These are phyloP conservation scores for Polyodon spathula DNA, from an alignment of 2,113 vertebrate species.

Conservation along the genomic window DNA sequence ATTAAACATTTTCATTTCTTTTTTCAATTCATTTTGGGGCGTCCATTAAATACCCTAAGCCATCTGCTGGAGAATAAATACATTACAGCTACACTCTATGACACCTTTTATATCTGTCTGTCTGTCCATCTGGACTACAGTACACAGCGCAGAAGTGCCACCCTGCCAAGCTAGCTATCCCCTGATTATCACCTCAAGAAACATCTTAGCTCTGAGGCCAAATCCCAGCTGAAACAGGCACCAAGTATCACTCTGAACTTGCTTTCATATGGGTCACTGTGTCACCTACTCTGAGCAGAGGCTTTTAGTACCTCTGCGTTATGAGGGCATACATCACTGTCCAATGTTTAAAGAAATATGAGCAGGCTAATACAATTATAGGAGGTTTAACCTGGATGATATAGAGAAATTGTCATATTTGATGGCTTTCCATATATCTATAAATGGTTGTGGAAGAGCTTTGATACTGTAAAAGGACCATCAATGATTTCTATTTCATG, in stretches of 20 bases:
- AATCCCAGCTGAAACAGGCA: background rate
- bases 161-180: background rate
- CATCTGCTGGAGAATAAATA: no score
- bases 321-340: slow-evolving; percentile 48
- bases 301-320: slow-evolving; percentile 34
- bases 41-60: no score
- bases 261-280: slow-evolving; percentile 46
- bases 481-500: slow-evolving; percentile 53
- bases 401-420: slow-evolving; percentile 40
- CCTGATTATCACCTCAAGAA: background rate
- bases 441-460: slow-evolving; percentile 32
- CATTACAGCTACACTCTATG: no score
- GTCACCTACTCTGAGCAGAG: slow-evolving; percentile 34
- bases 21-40: no score
- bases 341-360: slow-evolving; percentile 34
- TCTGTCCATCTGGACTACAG: background rate
- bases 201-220: background rate
- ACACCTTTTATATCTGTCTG: no score
- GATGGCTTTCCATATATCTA: slow-evolving; percentile 40
- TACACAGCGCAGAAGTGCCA: background rate
- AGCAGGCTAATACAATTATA: slow-evolving; percentile 46
- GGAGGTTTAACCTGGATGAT: slow-evolving; percentile 42
- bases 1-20: no score
- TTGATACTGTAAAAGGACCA: slow-evolving; percentile 31
- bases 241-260: background rate